phyloP scores from a whole-genome alignment of 2,888 invertebrate genomes.

The Eristalis pertinax region DNA sequence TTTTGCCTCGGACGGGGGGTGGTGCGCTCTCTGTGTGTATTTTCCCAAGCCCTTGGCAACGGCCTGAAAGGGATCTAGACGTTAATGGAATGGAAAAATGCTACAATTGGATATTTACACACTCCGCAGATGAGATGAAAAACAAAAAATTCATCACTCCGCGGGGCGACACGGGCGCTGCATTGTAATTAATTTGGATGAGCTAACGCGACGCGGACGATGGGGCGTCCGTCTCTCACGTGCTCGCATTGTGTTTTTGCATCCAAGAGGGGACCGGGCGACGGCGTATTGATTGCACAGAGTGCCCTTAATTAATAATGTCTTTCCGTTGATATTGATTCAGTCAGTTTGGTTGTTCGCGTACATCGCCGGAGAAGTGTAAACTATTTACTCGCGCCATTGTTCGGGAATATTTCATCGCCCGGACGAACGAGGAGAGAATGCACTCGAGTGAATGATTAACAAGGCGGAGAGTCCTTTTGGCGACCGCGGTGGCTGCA shows the following conservation, averaged over 20 bases:
- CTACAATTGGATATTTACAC: constrained; percentile 8
- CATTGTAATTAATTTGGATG: constrained; percentile 14
- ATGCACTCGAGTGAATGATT: neutral
- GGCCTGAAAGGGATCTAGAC: neutral
- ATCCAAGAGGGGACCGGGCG: neutral
- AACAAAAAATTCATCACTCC: neutral
- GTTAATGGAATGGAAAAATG: constrained; percentile 52
- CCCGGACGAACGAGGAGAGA: neutral
- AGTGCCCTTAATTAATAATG: constrained; percentile 23
- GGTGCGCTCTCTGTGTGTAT: neutral
- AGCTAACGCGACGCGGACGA: neutral
- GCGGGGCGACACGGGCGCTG: neutral
- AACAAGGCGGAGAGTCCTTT: neutral
- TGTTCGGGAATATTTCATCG: neutral
- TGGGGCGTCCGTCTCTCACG: neutral
- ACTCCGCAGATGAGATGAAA: neutral
- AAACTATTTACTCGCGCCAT: neutral
- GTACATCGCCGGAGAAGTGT: neutral
- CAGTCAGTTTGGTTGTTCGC: neutral
- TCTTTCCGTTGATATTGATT: constrained; percentile 3
- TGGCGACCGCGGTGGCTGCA: neutral
- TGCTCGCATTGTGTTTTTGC: neutral
- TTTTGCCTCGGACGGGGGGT: constrained; percentile 28
- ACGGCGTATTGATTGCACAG: constrained; percentile 6
- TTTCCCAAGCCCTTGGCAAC: neutral